Conservation (phyloP, 2,888 invertebrate genomes). For the Epirrita christyi region DNA sequence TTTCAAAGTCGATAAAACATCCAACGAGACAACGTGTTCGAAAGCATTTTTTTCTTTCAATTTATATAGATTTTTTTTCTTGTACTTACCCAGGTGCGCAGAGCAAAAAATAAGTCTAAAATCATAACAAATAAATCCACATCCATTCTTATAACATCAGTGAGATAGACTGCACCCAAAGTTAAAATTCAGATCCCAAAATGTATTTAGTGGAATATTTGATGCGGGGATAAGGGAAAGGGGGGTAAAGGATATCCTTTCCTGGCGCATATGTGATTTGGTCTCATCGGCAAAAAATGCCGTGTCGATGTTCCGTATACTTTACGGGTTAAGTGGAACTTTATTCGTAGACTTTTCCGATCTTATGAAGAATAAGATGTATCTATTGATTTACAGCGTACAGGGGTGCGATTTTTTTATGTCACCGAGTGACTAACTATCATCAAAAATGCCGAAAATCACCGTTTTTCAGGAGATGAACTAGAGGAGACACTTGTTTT, state of each 20-base stretch:
- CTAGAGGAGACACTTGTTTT: too few species aligned
- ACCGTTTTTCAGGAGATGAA: too few species aligned
- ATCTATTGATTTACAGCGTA: neutral
- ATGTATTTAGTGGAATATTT: constrained; percentile 3
- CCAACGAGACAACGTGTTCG: constrained; percentile 28
- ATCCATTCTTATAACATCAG: constrained; percentile 50
- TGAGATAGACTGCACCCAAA: constrained; percentile 58
- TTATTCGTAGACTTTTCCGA: neutral
- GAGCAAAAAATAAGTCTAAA: constrained; percentile 61
- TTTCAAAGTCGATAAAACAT: constrained; percentile 41
- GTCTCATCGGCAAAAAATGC: too few species aligned
- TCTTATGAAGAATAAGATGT: constrained; percentile 9
- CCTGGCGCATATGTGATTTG: too few species aligned
- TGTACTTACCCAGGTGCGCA: constrained; percentile 69
- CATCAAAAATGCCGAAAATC: too few species aligned
- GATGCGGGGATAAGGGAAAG: too few species aligned
- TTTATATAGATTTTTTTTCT: constrained; percentile 41
- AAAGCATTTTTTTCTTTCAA: constrained; percentile 33
- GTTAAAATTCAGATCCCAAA: constrained; percentile 9
- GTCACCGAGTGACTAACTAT: too few species aligned
- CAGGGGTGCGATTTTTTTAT: too few species aligned
- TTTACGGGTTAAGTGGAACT: too few species aligned
- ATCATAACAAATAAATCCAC: constrained; percentile 53
- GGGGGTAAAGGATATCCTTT: too few species aligned
- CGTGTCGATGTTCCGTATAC: too few species aligned